Evolutionary conservation across 2,113 vertebrate genomes (phyloP).

Genomic region (Chloroceryle aenea): DNA sequence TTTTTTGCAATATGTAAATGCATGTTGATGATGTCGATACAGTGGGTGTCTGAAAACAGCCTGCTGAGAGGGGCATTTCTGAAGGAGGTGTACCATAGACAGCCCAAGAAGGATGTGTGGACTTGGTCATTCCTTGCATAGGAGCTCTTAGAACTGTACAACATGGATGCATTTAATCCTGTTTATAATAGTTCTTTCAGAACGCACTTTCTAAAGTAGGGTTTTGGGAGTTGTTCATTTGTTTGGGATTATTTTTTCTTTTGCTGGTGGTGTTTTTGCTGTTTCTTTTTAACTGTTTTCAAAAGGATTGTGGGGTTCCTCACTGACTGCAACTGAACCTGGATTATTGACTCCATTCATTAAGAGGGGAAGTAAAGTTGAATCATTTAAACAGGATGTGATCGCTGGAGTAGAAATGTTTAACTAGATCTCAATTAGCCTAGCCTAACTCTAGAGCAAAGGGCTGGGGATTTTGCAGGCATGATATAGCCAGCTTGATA

Average conservation of each 20-base stretch:
- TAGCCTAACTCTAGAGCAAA: not conserved
- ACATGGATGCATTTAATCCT: not conserved
- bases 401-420: not conserved
- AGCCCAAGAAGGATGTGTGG: fast-evolving
- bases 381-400: not conserved
- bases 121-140: not conserved
- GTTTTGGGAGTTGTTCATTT: not conserved
- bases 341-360: not conserved
- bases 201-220: not conserved
- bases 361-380: not conserved
- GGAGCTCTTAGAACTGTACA: not conserved
- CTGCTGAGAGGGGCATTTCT: not conserved
- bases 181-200: not conserved
- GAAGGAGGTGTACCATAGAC: not conserved
- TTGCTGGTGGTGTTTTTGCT: not conserved
- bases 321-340: not conserved
- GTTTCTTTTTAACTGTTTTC: not conserved
- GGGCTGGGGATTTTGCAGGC: not conserved
- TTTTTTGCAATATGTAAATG: not conserved
- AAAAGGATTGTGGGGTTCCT: not conserved
- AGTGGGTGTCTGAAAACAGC: not conserved
- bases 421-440: not conserved
- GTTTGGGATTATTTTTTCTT: not conserved
- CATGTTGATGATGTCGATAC: not conserved
- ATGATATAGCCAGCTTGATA: not conserved